phyloP scores from a whole-genome alignment of 2,797 vertebrate species.

The Melanotaenia nigrans region DNA sequence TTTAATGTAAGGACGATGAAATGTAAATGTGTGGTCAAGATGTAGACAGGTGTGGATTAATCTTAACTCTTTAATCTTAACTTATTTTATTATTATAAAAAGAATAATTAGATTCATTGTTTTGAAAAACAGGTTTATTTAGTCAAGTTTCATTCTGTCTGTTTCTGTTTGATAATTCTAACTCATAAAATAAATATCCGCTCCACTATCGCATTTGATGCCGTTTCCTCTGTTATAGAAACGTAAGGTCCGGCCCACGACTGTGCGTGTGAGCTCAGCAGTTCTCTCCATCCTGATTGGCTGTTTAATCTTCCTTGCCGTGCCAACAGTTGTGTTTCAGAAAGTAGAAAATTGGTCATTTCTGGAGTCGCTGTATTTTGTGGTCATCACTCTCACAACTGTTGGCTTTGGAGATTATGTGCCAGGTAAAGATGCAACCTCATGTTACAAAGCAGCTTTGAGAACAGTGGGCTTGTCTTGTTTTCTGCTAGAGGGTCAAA shows the following conservation, averaged over 20 bases:
- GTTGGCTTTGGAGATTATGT: conserved; percentile 94
- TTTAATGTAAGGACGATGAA: conserved; percentile 1
- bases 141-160: not conserved
- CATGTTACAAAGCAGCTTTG: not conserved
- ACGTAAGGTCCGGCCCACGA: conserved; percentile 86
- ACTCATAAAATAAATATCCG: not conserved
- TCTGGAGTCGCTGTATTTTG: conserved; percentile 91
- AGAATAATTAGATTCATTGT: too few species aligned
- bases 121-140: not conserved
- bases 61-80: not conserved
- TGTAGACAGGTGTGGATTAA: not conserved
- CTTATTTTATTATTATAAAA: too few species aligned
- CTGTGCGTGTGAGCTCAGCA: conserved; percentile 88
- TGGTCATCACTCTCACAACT: conserved; percentile 93
- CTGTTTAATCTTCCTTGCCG: conserved; percentile 90
- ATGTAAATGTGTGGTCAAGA: not conserved
- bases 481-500: not conserved
- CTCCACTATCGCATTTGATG: conserved; percentile 8
- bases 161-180: not conserved
- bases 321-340: conserved; percentile 89
- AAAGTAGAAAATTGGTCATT: conserved; percentile 87
- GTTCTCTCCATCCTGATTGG: conserved; percentile 92
- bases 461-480: not conserved
- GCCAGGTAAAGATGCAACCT: conserved; percentile 74
- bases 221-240: conserved; percentile 73